Conservation (phyloP, 64 coral and sea anemone genomes). For the Cladopsammia gracilis region DNA sequence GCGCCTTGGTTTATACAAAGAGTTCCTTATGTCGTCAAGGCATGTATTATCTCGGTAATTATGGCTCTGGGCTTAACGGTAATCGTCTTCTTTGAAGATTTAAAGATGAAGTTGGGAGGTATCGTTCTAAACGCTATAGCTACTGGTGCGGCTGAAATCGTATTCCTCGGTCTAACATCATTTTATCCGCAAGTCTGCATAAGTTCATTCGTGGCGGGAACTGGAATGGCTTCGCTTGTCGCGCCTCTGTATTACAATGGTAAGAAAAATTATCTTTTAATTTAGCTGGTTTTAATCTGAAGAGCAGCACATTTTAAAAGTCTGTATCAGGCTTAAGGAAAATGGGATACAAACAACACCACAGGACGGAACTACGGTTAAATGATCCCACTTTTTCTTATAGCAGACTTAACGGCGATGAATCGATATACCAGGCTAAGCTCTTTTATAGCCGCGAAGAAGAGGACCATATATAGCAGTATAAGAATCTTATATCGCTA, state of each 20-base stretch:
- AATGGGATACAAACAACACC: too few relatives aligned
- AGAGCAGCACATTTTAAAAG: too few relatives aligned
- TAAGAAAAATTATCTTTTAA: not conserved
- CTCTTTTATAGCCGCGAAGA: too few relatives aligned
- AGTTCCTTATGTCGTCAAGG: conserved; percentile 80
- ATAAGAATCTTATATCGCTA: too few relatives aligned
- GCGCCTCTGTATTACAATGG: conserved; percentile 86
- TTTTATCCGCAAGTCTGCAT: conserved; percentile 86
- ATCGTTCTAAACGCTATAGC: conserved; percentile 83
- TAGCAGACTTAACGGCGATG: too few relatives aligned
- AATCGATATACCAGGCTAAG: too few relatives aligned
- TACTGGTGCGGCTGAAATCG: conserved; percentile 72
- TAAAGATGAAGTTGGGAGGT: conserved; percentile 65
- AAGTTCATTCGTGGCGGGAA: conserved; percentile 85
- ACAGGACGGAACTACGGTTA: too few relatives aligned
- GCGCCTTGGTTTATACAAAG: conserved; percentile 86
- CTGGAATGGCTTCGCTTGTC: conserved; percentile 72
- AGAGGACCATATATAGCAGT: too few relatives aligned
- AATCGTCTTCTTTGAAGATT: conserved; percentile 47
- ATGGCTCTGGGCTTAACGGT: conserved; percentile 73
- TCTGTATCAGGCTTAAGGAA: too few relatives aligned
- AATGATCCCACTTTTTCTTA: too few relatives aligned
- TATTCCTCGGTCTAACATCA: conserved; percentile 69
- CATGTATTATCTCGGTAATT: conserved; percentile 15
- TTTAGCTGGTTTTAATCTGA: too few relatives aligned